Conservation (phyloP, 1,140 invertebrate species). For the Subanguina moxae region DNA sequence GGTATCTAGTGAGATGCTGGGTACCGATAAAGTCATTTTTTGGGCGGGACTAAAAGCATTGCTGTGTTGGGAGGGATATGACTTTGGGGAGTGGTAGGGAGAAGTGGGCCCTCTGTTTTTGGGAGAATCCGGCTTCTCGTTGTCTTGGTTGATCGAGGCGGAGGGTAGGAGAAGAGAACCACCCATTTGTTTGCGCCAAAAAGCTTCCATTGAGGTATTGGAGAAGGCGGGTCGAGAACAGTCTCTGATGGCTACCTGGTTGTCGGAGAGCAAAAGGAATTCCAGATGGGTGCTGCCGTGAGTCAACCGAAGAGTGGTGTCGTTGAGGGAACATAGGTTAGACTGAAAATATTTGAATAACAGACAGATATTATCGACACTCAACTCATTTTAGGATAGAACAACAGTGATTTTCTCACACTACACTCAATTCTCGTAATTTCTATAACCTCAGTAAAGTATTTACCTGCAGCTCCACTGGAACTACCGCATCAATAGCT, state of each 20-base stretch:
- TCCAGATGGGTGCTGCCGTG: constrained; percentile 23
- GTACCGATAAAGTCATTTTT: not conserved
- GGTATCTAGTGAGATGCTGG: not conserved
- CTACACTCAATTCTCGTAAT: too few species aligned
- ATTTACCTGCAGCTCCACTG: constrained; percentile 23
- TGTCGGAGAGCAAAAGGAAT: constrained; percentile 32
- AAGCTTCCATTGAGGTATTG: not conserved
- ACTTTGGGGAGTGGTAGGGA: constrained; percentile 1
- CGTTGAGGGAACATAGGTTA: constrained; percentile 17
- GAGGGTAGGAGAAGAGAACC: constrained; percentile 14
- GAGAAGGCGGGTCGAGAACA: constrained; percentile 7
- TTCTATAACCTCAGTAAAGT: not conserved
- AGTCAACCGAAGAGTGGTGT: constrained; percentile 22
- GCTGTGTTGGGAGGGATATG: not conserved
- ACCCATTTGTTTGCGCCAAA: constrained; percentile 4
- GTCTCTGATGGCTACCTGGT: constrained; percentile 29
- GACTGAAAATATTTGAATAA: too few species aligned
- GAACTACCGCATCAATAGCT: constrained; percentile 19
- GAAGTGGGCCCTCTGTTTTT: not conserved
- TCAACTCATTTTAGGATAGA: too few species aligned
- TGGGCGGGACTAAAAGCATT: not conserved
- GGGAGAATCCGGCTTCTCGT: not conserved
- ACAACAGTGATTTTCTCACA: too few species aligned
- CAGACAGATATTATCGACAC: too few species aligned
- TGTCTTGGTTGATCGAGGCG: not conserved